A percentile compares a stretch with the other conserved stretches of the same genome.
These are phyloP conservation scores for Stegodyphus dumicola DNA, from an alignment of 1,140 invertebrate species.

Conservation along the genomic window DNA sequence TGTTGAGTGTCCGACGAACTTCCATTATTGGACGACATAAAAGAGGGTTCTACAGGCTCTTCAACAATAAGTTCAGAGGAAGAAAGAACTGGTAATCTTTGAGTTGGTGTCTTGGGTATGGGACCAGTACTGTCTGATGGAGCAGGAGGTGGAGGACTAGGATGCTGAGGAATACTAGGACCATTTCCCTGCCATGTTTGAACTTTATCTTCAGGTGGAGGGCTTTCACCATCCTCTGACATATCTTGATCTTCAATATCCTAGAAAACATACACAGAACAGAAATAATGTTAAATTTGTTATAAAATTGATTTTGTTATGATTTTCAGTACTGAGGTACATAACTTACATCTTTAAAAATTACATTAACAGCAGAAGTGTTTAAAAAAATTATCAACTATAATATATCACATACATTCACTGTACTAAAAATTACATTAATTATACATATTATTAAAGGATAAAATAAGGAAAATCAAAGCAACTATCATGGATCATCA, in stretches of 20 bases:
- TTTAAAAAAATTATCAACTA: background rate
- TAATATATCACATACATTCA: background rate
- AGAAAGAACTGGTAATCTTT: background rate
- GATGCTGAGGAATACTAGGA: slow-evolving; percentile 48
- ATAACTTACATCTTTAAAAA: too few species aligned
- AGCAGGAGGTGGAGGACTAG: slow-evolving; percentile 50
- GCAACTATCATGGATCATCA: background rate
- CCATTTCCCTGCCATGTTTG: slow-evolving; percentile 43
- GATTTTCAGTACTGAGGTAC: too few species aligned
- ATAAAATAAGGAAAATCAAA: background rate
- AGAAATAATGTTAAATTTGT: too few species aligned
- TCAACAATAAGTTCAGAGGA: slow-evolving; percentile 3
- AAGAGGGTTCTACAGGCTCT: slow-evolving; percentile 2
- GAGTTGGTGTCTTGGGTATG: background rate
- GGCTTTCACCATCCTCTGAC: slow-evolving; percentile 68
- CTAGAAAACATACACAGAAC: slow-evolving; percentile 1
- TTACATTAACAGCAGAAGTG: too few species aligned
- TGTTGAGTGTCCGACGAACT: slow-evolving; percentile 37
- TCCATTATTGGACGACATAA: slow-evolving; percentile 25
- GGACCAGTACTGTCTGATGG: slow-evolving; percentile 11
- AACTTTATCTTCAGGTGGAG: slow-evolving; percentile 65
- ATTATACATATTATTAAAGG: too few species aligned
- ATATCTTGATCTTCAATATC: slow-evolving; percentile 66
- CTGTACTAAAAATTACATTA: background rate
- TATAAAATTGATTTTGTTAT: too few species aligned